A percentile compares a stretch with the other conserved stretches of the same genome.
phyloP scores from a whole-genome alignment of 2,113 vertebrate species.

The Burhinus bistriatus region DNA sequence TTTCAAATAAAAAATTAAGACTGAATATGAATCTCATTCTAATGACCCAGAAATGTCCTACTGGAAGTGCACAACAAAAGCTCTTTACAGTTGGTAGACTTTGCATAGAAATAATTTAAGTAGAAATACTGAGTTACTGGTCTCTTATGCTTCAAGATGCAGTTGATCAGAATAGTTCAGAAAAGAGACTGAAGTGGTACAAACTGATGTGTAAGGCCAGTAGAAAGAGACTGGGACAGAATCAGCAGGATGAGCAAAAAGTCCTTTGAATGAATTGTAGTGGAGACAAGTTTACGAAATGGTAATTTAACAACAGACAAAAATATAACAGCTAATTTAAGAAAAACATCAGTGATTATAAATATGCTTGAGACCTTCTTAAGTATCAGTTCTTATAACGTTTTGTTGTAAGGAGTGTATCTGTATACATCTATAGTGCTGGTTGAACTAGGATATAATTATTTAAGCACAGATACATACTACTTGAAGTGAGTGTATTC shows the following conservation, averaged over 20 bases:
- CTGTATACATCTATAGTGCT: background rate
- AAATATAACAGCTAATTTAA: background rate
- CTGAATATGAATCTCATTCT: background rate
- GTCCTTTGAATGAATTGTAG: background rate
- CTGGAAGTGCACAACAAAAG: background rate
- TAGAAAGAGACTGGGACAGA: background rate
- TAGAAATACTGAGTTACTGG: background rate
- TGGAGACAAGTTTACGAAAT: background rate
- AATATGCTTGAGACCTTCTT: background rate
- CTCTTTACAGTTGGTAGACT: background rate
- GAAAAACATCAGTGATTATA: background rate
- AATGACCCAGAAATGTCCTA: background rate
- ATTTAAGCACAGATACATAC: background rate
- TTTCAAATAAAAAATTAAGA: background rate
- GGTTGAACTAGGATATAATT: background rate
- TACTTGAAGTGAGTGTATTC: background rate
- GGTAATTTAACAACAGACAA: background rate
- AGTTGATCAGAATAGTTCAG: background rate
- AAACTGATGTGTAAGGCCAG: background rate
- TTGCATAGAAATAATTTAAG: background rate
- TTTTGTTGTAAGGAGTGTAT: background rate
- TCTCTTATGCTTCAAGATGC: background rate
- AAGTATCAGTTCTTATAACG: background rate
- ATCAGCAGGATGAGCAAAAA: background rate
- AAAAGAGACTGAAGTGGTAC: background rate